These are phyloP conservation scores for Chloroceryle amazona DNA, from an alignment of 2,797 vertebrate genomes.

Conservation along the genomic window DNA sequence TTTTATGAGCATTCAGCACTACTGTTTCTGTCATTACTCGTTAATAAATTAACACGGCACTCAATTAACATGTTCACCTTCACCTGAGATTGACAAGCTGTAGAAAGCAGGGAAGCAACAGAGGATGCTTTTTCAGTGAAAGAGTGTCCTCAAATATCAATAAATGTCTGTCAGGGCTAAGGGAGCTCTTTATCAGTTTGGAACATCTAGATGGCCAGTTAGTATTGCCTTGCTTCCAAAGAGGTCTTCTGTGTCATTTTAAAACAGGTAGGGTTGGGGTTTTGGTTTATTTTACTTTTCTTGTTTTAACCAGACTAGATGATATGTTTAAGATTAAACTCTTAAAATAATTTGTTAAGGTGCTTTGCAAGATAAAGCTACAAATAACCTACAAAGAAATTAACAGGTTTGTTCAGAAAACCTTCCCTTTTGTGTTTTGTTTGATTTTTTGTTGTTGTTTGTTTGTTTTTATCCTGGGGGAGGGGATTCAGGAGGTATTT, in stretches of 20 bases:
- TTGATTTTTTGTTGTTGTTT: background rate
- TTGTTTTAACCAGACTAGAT: background rate
- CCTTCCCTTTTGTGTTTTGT: background rate
- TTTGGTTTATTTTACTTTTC: background rate
- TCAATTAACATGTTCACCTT: constrained; percentile 67
- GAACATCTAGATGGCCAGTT: constrained; percentile 58
- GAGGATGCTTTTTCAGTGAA: constrained; percentile 68
- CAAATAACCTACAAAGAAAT: background rate
- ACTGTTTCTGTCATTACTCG: constrained; percentile 61
- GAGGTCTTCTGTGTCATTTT: background rate
- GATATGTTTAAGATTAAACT: background rate
- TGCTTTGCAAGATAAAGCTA: background rate
- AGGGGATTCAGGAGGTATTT: background rate
- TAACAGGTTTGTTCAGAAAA: background rate
- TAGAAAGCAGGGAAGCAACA: constrained; percentile 29
- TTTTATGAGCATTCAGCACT: constrained; percentile 56
- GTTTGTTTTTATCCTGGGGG: background rate
- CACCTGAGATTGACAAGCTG: constrained; percentile 65
- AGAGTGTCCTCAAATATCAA: constrained; percentile 56
- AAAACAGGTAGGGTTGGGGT: background rate
- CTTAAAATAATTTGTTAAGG: background rate
- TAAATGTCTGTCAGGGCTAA: constrained; percentile 16
- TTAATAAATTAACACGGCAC: constrained; percentile 77
- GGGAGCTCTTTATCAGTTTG: constrained; percentile 41
- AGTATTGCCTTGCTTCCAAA: constrained; percentile 1